phyloP scores from a whole-genome alignment of 2,113 vertebrate species.

The Scopus umbretta region DNA sequence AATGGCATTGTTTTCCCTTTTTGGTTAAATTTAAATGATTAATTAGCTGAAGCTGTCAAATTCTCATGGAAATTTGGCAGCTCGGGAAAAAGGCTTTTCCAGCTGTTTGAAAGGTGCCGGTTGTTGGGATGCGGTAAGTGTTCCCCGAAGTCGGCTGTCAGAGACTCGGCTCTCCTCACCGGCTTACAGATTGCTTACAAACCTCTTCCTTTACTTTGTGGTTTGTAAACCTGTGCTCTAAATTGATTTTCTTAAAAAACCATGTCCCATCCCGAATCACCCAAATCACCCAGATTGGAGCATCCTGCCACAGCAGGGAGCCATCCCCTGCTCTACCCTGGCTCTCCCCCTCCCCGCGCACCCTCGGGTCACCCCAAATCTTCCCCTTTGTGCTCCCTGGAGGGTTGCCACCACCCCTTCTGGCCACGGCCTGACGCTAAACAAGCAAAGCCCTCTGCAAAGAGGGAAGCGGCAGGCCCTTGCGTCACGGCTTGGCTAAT shows the following conservation, averaged over 20 bases:
- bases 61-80: constrained; percentile 17
- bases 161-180: neutral
- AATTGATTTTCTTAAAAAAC: neutral
- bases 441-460: neutral
- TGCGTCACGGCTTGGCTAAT: neutral
- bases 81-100: neutral
- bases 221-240: neutral
- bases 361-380: neutral
- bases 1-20: constrained; percentile 20
- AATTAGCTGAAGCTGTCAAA: neutral
- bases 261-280: neutral
- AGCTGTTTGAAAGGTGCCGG: neutral
- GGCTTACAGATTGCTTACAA: neutral
- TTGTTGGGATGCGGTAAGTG: neutral
- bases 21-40: neutral
- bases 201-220: neutral
- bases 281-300: neutral
- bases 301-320: neutral
- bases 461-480: neutral
- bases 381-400: neutral
- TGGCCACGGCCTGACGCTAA: neutral
- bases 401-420: no score
- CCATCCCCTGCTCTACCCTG: neutral
- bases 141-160: neutral
- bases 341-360: neutral